Base-by-base conservation (phyloP, 2,113 vertebrate genomes). In the Eudyptes chrysolophus region DNA sequence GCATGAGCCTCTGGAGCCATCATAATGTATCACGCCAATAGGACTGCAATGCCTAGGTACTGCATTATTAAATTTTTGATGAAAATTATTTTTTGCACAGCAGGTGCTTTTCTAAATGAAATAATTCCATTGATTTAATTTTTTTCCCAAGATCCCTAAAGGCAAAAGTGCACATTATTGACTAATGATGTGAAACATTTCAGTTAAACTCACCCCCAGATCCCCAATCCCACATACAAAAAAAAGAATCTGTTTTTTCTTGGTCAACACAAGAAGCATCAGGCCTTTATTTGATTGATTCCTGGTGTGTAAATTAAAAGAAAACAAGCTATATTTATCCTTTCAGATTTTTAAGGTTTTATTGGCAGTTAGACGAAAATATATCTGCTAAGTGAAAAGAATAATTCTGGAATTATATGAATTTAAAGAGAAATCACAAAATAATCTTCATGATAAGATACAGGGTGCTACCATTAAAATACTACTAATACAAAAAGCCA, bases 1-100 rank as follows among this genome's bases (percentile, higher is more conserved):
- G 26, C 64, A 40, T 36, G 66, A 91, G 44, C n/a, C 66, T 91
- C 60, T 69, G 40, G 62, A 96, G n/a, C n/a, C 83, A 95, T 57
- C 69, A 44, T 64, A 69, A 87, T 89, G 30, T 75, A 75, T 93
- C 44, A 81, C 48, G 60, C 20, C 84, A 95, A 61, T n/a, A 91
- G 36, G 22, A 64, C 29, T 81, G 27, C 70, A 58, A 52, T 68
- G 62, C 24, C 89, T 94, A 78, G 46, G 55, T 90, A 89, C 16
- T 75, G 34, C 66, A 62, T 95, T 93, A 96, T 92, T 97, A 92
- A 83, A 75, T 87, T 92, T 93, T 95, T 94, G 51, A 93, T 96
- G 75, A 91, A 89, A 84, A 95, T 87, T 89, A 68, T 95, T 85
- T 96, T 88, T 94, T 88, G 18, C 70, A 66, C 92, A 96, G 85